Conservation (phyloP, 1,140 invertebrate species). For the Lepidurus packardi region DNA sequence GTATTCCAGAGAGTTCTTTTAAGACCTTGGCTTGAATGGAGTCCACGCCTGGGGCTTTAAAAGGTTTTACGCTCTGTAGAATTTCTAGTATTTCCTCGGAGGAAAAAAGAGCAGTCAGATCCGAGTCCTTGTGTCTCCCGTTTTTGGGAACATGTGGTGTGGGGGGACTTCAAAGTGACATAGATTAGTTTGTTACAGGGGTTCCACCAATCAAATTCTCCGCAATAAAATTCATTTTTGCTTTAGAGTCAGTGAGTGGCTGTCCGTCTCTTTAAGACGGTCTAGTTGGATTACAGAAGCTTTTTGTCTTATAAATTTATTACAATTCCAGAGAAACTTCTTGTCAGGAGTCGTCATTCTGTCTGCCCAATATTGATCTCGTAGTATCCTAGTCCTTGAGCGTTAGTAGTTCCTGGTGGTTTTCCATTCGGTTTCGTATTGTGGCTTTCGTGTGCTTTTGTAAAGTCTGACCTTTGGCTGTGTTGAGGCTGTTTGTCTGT, state of each 20-base stretch:
- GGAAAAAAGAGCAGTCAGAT: neutral
- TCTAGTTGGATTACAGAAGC: neutral
- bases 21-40: neutral
- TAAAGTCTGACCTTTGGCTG: neutral
- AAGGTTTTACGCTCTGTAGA: neutral
- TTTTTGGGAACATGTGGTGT: too few relatives aligned
- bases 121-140: too few relatives aligned
- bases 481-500: neutral
- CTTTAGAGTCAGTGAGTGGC: neutral
- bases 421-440: neutral
- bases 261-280: neutral
- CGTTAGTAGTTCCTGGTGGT: neutral
- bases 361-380: neutral
- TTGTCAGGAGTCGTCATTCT: neutral
- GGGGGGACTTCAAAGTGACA: too few relatives aligned
- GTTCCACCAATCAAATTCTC: neutral
- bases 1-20: neutral
- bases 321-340: neutral
- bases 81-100: neutral
- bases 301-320: neutral
- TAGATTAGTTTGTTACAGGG: too few relatives aligned
- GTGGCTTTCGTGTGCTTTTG: neutral
- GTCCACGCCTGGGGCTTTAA: constrained; percentile 15
- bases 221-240: neutral
- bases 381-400: neutral